These are phyloP conservation scores for Zootoca vivipara DNA, from an alignment of 2,113 vertebrate genomes.

Conservation along the genomic window DNA sequence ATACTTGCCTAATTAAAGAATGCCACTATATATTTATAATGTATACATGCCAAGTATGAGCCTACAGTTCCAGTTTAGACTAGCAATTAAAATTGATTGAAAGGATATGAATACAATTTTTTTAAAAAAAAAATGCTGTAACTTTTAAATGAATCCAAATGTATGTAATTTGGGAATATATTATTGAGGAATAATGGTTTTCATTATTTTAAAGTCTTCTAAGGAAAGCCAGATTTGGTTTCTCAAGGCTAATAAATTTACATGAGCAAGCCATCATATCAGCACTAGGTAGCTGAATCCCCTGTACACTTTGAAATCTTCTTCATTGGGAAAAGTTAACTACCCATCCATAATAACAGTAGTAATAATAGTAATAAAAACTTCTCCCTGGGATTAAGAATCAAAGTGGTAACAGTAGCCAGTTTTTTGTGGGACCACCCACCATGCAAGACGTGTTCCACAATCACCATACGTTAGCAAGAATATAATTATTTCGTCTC, in stretches of 20 bases:
- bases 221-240: constrained; percentile 31
- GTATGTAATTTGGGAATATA: constrained; percentile 18
- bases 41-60: constrained; percentile 45
- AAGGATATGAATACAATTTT: background rate
- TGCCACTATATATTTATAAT: constrained; percentile 31
- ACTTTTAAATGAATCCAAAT: constrained; percentile 49
- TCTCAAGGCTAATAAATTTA: constrained; percentile 11
- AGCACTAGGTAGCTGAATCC: constrained; percentile 17
- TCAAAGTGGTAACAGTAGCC: constrained; percentile 21
- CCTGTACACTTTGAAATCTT: constrained; percentile 24
- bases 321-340: background rate
- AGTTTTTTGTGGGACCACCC: constrained; percentile 3
- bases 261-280: constrained; percentile 11
- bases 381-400: constrained; percentile 16
- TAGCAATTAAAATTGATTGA: constrained; percentile 34
- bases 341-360: background rate
- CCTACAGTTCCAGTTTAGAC: constrained; percentile 15
- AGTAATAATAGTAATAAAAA: background rate
- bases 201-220: constrained; percentile 31
- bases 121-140: background rate
- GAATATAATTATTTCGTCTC: no score
- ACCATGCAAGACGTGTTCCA: constrained; percentile 15
- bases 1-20: constrained; percentile 51
- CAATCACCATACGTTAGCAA: constrained; percentile 18
- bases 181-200: constrained; percentile 29